Evolutionary conservation across 92 coral and sea anemone genomes (phyloP).

Genomic region (Palythoa caribaeorum): DNA sequence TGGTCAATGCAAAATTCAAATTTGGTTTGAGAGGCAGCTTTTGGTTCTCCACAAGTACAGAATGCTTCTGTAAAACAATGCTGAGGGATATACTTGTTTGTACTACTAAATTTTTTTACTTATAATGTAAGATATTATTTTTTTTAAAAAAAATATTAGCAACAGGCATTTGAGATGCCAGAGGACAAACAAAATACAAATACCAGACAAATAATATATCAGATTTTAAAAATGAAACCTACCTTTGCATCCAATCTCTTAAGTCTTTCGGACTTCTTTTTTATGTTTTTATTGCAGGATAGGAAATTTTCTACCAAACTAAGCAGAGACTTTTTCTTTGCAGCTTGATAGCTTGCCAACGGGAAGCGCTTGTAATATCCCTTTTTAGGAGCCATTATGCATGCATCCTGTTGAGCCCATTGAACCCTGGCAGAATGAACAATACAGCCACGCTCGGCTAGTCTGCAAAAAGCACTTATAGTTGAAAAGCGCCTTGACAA

Average conservation of each 20-base stretch:
- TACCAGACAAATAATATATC: conserved; percentile 14
- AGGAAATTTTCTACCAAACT: conserved; percentile 21
- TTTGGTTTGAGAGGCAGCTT: neutral
- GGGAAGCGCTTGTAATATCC: conserved; percentile 10
- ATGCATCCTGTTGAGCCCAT: conserved; percentile 18
- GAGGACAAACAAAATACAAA: conserved; percentile 13
- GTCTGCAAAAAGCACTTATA: neutral
- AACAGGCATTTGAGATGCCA: conserved; percentile 14
- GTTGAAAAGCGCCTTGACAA: conserved; percentile 3
- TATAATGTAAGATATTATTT: neutral
- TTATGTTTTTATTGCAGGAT: conserved; percentile 17
- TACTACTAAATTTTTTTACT: conserved; percentile 14
- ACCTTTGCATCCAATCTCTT: conserved; percentile 16
- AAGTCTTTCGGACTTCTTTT: conserved; percentile 4
- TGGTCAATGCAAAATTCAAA: conserved; percentile 8
- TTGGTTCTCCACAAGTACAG: conserved; percentile 38
- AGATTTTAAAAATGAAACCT: conserved; percentile 16
- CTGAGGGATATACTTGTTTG: neutral
- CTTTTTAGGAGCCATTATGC: conserved; percentile 6
- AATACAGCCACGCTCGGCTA: neutral
- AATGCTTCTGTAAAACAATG: conserved; percentile 8
- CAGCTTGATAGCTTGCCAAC: neutral
- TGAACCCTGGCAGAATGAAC: neutral
- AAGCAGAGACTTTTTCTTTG: conserved; percentile 8
- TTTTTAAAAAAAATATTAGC: conserved; percentile 6